A percentile compares a stretch with the other conserved stretches of the same genome.
These are phyloP conservation scores for Cassiopea xamachana DNA, from an alignment of 30 jellyfish, hydroid and myxozoan genomes.

Conservation along the genomic window DNA sequence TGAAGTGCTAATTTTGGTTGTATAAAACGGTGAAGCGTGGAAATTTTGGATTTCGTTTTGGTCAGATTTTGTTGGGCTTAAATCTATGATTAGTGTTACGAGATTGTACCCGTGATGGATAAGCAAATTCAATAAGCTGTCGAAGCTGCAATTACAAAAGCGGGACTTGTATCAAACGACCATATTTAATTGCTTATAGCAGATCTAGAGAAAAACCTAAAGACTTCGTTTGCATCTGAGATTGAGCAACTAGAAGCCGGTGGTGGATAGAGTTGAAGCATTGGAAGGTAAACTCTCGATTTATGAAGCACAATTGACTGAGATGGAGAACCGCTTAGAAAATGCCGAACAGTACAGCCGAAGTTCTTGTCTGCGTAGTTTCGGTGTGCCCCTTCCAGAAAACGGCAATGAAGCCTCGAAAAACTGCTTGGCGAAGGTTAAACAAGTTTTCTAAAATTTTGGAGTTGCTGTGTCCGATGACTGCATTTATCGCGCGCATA, in stretches of 20 bases:
- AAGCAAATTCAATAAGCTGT: constrained; percentile 12
- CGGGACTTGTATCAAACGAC: constrained; percentile 34
- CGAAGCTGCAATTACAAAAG: constrained; percentile 44
- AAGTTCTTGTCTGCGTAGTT: constrained; percentile 52
- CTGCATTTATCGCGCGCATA: constrained; percentile 62
- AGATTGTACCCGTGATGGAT: background rate
- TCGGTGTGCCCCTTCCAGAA: constrained; percentile 55
- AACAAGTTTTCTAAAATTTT: constrained; percentile 15
- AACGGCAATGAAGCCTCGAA: constrained; percentile 47
- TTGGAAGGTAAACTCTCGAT: constrained; percentile 51
- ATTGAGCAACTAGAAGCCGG: constrained; percentile 28
- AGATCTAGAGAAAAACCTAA: constrained; percentile 42
- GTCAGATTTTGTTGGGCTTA: background rate
- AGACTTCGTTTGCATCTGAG: constrained; percentile 51
- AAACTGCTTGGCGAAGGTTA: constrained; percentile 44
- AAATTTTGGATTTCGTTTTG: background rate
- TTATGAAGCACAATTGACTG: constrained; percentile 36
- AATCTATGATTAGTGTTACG: background rate
- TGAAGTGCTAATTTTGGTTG: background rate
- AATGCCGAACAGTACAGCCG: constrained; percentile 60
- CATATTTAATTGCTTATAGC: constrained; percentile 29
- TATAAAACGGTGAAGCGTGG: background rate
- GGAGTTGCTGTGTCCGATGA: constrained; percentile 57
- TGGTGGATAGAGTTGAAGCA: constrained; percentile 41
- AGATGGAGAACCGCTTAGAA: constrained; percentile 43